Percentiles rank a stretch among this genome's conserved stretches.
phyloP scores from a whole-genome alignment of 2,797 vertebrate species.

The Heteromormyrus szaboi region DNA sequence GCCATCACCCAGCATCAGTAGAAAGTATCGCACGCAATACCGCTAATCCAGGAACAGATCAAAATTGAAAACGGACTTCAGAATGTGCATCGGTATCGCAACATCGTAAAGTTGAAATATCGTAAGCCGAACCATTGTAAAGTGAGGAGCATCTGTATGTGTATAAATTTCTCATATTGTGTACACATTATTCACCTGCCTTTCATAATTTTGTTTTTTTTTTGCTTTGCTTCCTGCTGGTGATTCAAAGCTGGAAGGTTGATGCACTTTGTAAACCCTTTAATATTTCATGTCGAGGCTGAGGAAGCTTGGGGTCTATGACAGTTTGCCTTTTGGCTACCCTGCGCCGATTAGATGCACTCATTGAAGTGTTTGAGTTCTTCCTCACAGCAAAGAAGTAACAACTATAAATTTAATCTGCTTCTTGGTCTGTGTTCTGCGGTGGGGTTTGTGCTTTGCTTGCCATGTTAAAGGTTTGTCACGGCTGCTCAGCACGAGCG shows the following conservation, averaged over 20 bases:
- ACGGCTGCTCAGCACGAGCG: background rate
- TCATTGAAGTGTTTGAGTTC: background rate
- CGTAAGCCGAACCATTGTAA: background rate
- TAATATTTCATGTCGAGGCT: background rate
- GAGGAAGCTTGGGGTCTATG: background rate
- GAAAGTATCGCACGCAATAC: background rate
- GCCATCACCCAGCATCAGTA: background rate
- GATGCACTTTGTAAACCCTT: background rate
- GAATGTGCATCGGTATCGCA: background rate
- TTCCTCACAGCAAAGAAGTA: slow-evolving; percentile 1
- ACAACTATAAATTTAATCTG: background rate
- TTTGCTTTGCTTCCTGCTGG: background rate
- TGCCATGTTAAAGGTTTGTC: slow-evolving; percentile 19
- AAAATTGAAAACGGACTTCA: background rate
- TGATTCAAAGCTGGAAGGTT: background rate
- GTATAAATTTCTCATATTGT: background rate
- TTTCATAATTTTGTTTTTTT: background rate
- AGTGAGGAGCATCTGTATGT: background rate
- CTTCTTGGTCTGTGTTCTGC: slow-evolving; percentile 8
- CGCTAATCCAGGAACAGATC: background rate
- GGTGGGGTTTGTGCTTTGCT: slow-evolving; percentile 26
- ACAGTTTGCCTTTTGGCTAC: background rate
- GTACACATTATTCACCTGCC: background rate
- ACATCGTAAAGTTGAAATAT: background rate
- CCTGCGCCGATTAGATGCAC: background rate